Percentiles rank a stretch among this genome's conserved stretches.
phyloP scores from a whole-genome alignment of 92 coral and sea anemone genomes.

The Umimayanthus kanabou region DNA sequence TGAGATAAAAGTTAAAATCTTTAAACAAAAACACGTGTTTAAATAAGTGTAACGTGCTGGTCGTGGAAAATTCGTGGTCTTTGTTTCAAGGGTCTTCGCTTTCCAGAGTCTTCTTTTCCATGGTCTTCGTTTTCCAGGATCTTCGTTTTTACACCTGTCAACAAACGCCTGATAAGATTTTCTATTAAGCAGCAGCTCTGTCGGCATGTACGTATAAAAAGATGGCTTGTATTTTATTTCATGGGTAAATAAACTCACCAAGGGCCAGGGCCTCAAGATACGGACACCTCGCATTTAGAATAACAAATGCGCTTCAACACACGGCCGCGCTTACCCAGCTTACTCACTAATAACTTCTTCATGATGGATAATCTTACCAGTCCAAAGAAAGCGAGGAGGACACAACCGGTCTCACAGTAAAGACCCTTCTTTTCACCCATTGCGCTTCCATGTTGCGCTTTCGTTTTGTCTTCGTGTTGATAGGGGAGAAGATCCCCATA shows the following conservation, averaged over 20 bases:
- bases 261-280: too few relatives aligned
- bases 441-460: conserved; percentile 45
- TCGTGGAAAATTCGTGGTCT: too few relatives aligned
- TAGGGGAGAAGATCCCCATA: background rate
- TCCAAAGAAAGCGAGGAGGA: conserved; percentile 79
- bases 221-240: background rate
- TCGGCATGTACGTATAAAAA: background rate
- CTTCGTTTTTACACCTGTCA: too few relatives aligned
- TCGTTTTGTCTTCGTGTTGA: conserved; percentile 26
- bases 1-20: too few relatives aligned
- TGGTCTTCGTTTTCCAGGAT: too few relatives aligned
- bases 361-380: conserved; percentile 60
- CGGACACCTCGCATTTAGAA: background rate
- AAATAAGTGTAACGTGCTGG: too few relatives aligned
- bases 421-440: conserved; percentile 48
- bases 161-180: background rate
- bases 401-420: conserved; percentile 57
- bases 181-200: background rate
- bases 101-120: too few relatives aligned
- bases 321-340: too few relatives aligned
- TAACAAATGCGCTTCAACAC: too few relatives aligned
- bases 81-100: too few relatives aligned
- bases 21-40: too few relatives aligned
- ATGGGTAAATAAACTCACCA: background rate
- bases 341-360: too few relatives aligned